A percentile compares a stretch with the other conserved stretches of the same genome.
Evolutionary conservation across 2,797 vertebrate species (phyloP).

Genomic region (Echeneis naucrates): DNA sequence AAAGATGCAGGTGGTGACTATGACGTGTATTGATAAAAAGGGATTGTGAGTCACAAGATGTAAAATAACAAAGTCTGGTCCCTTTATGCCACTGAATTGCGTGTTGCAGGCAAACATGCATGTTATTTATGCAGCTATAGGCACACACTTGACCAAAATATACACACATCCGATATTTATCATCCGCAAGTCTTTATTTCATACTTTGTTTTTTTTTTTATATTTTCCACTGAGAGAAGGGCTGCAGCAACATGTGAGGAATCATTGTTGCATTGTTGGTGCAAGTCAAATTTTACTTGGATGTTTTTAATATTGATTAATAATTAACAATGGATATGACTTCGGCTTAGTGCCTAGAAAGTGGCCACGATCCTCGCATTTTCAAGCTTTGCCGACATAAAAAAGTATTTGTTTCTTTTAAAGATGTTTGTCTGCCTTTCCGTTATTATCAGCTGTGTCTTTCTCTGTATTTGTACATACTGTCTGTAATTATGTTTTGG

Average conservation of each 20-base stretch:
- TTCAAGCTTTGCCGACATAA: too few species aligned
- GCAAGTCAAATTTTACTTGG: slow-evolving; percentile 2
- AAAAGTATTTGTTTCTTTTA: slow-evolving; percentile 44
- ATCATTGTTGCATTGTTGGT: slow-evolving; percentile 29
- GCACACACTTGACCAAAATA: slow-evolving; percentile 29
- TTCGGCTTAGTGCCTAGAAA: slow-evolving; percentile 34
- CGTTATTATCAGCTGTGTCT: slow-evolving; percentile 55
- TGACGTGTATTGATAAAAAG: slow-evolving; percentile 25
- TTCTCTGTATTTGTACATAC: slow-evolving; percentile 55
- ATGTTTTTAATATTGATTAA: slow-evolving; percentile 8
- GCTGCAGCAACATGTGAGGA: slow-evolving; percentile 27
- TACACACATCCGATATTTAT: slow-evolving; percentile 8
- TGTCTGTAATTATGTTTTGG: slow-evolving; percentile 27
- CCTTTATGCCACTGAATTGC: slow-evolving; percentile 14
- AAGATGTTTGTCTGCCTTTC: slow-evolving; percentile 58
- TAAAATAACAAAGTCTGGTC: slow-evolving; percentile 5
- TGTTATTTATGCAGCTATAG: slow-evolving; percentile 61
- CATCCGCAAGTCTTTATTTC: slow-evolving; percentile 30
- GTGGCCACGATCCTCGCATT: neutral
- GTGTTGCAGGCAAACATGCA: slow-evolving; percentile 44
- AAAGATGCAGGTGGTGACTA: slow-evolving; percentile 26
- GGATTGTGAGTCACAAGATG: slow-evolving; percentile 39
- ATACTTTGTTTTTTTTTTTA: slow-evolving; percentile 17
- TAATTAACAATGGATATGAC: slow-evolving; percentile 1
- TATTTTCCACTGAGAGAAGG: slow-evolving; percentile 20